Percentiles rank a stretch among this genome's conserved stretches.
These are phyloP conservation scores for Tretioscincus oriximinensis DNA, from an alignment of 2,113 vertebrate genomes.

Conservation along the genomic window DNA sequence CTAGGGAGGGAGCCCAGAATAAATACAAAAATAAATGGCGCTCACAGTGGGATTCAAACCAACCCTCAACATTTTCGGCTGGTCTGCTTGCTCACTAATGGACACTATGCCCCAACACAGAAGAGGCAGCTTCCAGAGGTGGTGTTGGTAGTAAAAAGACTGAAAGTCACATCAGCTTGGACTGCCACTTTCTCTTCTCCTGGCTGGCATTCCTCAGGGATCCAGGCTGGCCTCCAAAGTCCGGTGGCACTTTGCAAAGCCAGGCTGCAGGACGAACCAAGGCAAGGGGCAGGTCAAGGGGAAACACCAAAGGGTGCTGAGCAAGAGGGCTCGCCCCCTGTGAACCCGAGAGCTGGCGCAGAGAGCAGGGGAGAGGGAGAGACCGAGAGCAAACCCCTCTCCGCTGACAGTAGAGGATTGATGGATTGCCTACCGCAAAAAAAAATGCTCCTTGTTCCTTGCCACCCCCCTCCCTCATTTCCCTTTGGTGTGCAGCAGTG, in stretches of 20 bases:
- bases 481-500: neutral
- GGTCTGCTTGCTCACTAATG: too few species aligned
- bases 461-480: constrained; percentile 1
- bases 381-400: constrained; percentile 36
- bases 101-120: too few species aligned
- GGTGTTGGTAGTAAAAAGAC: too few species aligned
- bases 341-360: constrained; percentile 15
- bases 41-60: too few species aligned
- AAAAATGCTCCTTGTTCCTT: constrained; percentile 33
- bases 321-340: neutral
- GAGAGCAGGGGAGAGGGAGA: neutral
- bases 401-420: constrained; percentile 54
- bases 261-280: constrained; percentile 50
- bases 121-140: too few species aligned
- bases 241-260: constrained; percentile 58
- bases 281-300: constrained; percentile 10
- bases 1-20: too few species aligned
- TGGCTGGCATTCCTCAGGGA: constrained; percentile 36
- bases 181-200: neutral
- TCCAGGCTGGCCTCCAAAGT: constrained; percentile 45
- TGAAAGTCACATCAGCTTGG: too few species aligned
- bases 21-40: too few species aligned
- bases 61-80: too few species aligned
- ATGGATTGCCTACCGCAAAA: constrained; percentile 55
- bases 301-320: constrained; percentile 13